Conservation (phyloP, 2,888 invertebrate genomes). For the Petrolisthes manimaculis region DNA sequence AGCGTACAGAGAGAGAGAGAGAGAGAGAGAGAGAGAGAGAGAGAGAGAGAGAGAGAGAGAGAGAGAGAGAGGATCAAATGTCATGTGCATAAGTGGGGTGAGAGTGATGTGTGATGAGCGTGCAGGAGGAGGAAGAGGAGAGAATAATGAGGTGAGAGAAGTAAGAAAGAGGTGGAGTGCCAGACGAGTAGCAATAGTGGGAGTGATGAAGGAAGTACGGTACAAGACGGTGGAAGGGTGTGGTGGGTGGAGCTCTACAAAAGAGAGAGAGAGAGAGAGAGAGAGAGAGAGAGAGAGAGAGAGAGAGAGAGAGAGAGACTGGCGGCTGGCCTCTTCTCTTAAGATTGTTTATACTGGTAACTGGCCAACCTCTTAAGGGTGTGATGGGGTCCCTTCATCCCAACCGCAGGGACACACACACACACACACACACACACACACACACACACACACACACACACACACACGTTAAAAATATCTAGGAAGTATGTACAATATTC, state of each 20-base stretch:
- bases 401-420: background rate
- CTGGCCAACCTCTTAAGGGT: constrained; percentile 5
- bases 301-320: background rate
- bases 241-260: background rate
- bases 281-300: background rate
- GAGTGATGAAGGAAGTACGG: background rate
- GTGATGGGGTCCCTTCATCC: background rate
- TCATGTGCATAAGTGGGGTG: background rate
- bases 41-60: background rate
- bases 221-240: background rate
- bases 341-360: constrained; percentile 16
- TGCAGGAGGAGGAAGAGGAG: background rate
- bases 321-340: constrained; percentile 1
- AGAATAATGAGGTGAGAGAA: background rate
- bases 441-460: background rate
- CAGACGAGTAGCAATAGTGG: background rate
- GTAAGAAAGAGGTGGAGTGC: background rate
- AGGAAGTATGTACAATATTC: no score
- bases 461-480: background rate
- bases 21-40: constrained; percentile 6
- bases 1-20: no score
- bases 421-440: constrained; percentile 14
- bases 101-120: background rate
- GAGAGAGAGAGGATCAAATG: background rate
- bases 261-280: background rate